Conservation (phyloP, 2,113 vertebrate genomes). For the Larimichthys crocea region DNA sequence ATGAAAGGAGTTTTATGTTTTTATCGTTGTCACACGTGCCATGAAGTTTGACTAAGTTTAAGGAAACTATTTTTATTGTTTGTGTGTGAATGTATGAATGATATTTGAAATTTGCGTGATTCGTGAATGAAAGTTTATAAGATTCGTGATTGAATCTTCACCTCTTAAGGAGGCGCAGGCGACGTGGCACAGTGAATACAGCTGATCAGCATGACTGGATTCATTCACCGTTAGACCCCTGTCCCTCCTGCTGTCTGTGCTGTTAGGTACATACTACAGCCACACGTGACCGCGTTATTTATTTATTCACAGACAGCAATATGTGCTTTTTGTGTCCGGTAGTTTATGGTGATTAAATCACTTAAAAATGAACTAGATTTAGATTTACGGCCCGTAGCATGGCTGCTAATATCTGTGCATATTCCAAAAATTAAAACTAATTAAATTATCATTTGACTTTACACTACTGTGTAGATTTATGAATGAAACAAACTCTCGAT, state of each 20-base stretch:
- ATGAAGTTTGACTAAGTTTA: background rate
- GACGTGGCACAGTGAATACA: background rate
- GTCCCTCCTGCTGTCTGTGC: background rate
- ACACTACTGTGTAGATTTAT: background rate
- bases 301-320: background rate
- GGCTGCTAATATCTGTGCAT: too few relatives aligned
- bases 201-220: background rate
- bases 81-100: background rate
- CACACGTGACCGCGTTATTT: background rate
- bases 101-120: background rate
- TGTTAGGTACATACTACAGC: background rate
- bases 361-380: background rate
- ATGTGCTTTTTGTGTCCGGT: background rate
- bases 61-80: background rate
- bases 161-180: constrained; percentile 1
- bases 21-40: background rate
- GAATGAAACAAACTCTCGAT: background rate
- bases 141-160: background rate
- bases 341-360: background rate
- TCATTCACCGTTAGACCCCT: too few relatives aligned
- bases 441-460: background rate
- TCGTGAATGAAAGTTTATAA: too few relatives aligned
- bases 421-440: background rate
- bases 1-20: background rate
- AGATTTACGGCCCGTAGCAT: background rate